phyloP scores from a whole-genome alignment of 2,888 invertebrate genomes.

The Acrocyrtus sp. region DNA sequence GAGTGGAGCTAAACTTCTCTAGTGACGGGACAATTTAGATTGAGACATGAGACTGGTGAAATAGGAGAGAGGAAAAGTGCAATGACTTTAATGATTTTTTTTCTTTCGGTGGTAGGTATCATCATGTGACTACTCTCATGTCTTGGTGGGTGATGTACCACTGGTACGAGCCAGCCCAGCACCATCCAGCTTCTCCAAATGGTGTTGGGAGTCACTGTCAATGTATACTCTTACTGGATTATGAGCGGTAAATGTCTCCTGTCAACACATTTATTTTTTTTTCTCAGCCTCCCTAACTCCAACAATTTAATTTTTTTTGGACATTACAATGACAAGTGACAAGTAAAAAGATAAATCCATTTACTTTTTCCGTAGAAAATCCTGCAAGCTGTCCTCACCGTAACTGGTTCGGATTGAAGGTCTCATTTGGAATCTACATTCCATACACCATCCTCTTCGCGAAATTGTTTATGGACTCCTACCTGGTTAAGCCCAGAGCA shows the following conservation, averaged over 20 bases:
- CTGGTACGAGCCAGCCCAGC: conserved; percentile 59
- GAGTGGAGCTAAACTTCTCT: too few relatives aligned
- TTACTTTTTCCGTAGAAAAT: conserved; percentile 25
- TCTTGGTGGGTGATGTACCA: conserved; percentile 62
- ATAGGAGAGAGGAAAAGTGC: too few relatives aligned
- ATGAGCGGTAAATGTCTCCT: conserved; percentile 48
- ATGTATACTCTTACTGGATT: conserved; percentile 48
- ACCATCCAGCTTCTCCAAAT: conserved; percentile 58
- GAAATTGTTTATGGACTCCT: conserved; percentile 57
- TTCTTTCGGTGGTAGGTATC: too few relatives aligned
- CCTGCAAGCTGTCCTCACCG: conserved; percentile 54
- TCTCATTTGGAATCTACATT: conserved; percentile 59
- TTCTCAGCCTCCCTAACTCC: background rate
- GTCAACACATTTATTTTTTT: background rate
- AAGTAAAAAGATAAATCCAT: too few relatives aligned
- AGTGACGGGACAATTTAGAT: too few relatives aligned
- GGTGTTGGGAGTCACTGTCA: conserved; percentile 56
- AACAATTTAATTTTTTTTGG: background rate
- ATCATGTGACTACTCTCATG: conserved; percentile 59
- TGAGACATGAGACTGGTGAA: too few relatives aligned
- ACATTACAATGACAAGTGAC: background rate
- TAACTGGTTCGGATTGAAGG: conserved; percentile 60
- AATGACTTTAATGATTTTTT: too few relatives aligned
- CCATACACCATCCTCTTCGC: conserved; percentile 59
- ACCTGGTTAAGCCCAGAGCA: conserved; percentile 39